These are phyloP conservation scores for Atherix ibis DNA, from an alignment of 2,888 invertebrate species.

Conservation along the genomic window DNA sequence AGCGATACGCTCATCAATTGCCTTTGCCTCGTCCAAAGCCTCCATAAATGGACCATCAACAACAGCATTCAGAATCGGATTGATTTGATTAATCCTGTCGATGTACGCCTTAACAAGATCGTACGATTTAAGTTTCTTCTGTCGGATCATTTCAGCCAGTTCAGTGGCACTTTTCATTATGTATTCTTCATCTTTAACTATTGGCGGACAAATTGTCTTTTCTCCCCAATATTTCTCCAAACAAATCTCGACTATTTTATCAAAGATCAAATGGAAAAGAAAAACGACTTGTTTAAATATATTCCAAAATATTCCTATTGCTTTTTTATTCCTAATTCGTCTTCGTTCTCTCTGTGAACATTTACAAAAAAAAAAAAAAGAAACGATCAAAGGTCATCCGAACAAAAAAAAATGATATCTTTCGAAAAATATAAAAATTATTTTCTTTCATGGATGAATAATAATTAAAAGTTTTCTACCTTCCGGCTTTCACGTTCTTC, in stretches of 20 bases:
- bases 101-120: conserved; percentile 58
- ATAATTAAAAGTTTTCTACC: too few species aligned
- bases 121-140: conserved; percentile 45
- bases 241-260: conserved; percentile 20
- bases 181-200: conserved; percentile 17
- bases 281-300: conserved; percentile 1
- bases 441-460: too few species aligned
- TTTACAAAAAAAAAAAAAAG: too few species aligned
- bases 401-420: too few species aligned
- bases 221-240: conserved; percentile 25
- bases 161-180: conserved; percentile 48
- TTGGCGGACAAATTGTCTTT: conserved; percentile 18
- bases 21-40: conserved; percentile 61
- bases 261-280: conserved; percentile 18
- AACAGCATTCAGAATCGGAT: conserved; percentile 64
- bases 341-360: too few species aligned
- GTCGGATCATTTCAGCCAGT: conserved; percentile 50
- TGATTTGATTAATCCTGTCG: conserved; percentile 53
- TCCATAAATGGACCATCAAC: conserved; percentile 64
- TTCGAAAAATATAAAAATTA: too few species aligned
- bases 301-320: conserved; percentile 4
- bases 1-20: conserved; percentile 52
- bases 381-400: too few species aligned
- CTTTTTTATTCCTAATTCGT: background rate
- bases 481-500: too few species aligned